These are phyloP conservation scores for Nyctibius grandis DNA, from an alignment of 2,797 vertebrate genomes.

Conservation along the genomic window DNA sequence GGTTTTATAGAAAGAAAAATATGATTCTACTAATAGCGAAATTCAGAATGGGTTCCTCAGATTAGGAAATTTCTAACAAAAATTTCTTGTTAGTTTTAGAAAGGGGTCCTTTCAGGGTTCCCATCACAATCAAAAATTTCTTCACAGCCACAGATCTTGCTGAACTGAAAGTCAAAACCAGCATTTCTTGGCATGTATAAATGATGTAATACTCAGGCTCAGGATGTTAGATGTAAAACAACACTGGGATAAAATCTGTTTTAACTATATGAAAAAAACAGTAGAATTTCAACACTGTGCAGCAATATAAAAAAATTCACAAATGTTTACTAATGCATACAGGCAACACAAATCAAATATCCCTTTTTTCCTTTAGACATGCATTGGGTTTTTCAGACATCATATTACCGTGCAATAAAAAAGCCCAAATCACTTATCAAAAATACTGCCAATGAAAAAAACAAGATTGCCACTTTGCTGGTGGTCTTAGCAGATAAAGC, in stretches of 20 bases:
- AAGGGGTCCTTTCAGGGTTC: neutral
- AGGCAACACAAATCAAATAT: neutral
- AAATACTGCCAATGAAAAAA: conserved; percentile 39
- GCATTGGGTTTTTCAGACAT: neutral
- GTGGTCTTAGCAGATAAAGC: conserved; percentile 60
- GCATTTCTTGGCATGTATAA: neutral
- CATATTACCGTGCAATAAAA: conserved; percentile 9
- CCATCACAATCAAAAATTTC: neutral
- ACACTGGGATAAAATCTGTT: neutral
- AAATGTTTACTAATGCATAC: neutral
- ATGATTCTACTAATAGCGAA: neutral
- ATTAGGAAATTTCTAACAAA: neutral
- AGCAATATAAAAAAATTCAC: neutral
- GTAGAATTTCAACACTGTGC: neutral
- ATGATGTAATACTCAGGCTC: neutral
- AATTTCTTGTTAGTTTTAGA: neutral
- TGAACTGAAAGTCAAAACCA: neutral
- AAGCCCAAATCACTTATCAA: conserved; percentile 43
- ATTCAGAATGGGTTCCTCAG: neutral
- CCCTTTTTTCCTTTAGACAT: neutral
- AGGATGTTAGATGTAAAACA: neutral
- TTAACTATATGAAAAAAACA: neutral
- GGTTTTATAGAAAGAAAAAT: neutral
- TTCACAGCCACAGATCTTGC: neutral
- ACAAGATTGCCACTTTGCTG: conserved; percentile 39